A percentile compares a stretch with the other conserved stretches of the same genome.
Evolutionary conservation across 2,797 vertebrate species (phyloP).

Genomic region (Molothrus ater): DNA sequence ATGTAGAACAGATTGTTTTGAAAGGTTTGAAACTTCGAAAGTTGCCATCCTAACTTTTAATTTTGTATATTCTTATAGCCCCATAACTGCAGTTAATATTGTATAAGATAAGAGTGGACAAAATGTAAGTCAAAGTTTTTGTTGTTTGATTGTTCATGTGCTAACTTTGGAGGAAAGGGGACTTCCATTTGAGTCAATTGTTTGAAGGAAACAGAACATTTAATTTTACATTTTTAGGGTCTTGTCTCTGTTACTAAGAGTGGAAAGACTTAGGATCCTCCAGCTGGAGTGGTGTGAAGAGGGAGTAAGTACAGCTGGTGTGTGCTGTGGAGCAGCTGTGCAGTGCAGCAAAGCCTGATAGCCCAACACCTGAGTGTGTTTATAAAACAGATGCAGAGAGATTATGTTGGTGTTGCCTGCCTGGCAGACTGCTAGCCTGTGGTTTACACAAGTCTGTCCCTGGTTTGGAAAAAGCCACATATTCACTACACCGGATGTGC

Average conservation of each 20-base stretch:
- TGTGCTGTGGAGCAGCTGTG: not conserved
- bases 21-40: not conserved
- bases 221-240: not conserved
- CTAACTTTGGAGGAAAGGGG: not conserved
- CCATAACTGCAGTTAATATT: not conserved
- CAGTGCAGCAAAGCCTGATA: not conserved
- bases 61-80: not conserved
- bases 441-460: not conserved
- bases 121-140: not conserved
- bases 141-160: not conserved
- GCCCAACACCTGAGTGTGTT: constrained; percentile 14
- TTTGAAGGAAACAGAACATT: not conserved
- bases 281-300: not conserved
- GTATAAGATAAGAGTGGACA: not conserved
- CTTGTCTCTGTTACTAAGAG: not conserved
- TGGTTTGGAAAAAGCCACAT: constrained; percentile 24
- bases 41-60: not conserved
- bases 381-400: not conserved
- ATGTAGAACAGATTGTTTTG: not conserved
- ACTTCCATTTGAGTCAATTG: not conserved
- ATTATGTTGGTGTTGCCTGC: not conserved
- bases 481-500: not conserved
- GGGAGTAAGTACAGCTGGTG: constrained; percentile 14
- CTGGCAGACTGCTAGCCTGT: not conserved
- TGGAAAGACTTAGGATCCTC: not conserved